These are phyloP conservation scores for Morpho deidamia DNA, from an alignment of 2,888 invertebrate species.

Conservation along the genomic window DNA sequence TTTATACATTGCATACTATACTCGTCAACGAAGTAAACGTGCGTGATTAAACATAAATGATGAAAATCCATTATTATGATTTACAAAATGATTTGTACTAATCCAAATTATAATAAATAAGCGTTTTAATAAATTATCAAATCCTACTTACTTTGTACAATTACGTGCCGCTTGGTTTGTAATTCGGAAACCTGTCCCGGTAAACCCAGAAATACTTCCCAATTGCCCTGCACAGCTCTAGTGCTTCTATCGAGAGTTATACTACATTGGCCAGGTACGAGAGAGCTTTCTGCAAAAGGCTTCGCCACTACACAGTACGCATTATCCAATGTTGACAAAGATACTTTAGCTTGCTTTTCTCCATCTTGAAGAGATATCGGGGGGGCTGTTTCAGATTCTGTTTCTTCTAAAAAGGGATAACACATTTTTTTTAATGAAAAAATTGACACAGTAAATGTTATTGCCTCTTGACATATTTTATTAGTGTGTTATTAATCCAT, in stretches of 20 bases:
- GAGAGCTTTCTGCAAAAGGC: constrained; percentile 56
- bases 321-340: constrained; percentile 45
- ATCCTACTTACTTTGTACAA: constrained; percentile 51
- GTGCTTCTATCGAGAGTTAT: constrained; percentile 55
- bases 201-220: constrained; percentile 61
- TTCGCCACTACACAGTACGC: constrained; percentile 59
- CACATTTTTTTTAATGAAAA: too few relatives aligned
- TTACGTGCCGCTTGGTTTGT: constrained; percentile 46
- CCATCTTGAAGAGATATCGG: constrained; percentile 53
- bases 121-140: too few relatives aligned
- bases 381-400: constrained; percentile 30
- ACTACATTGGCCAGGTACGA: constrained; percentile 59
- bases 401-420: constrained; percentile 9
- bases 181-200: constrained; percentile 63
- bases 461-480: too few relatives aligned
- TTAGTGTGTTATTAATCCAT: too few relatives aligned
- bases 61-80: too few relatives aligned
- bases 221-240: constrained; percentile 64
- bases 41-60: too few relatives aligned
- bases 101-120: too few relatives aligned
- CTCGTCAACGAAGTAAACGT: too few relatives aligned
- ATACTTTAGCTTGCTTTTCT: constrained; percentile 35
- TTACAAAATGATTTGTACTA: too few relatives aligned
- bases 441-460: too few relatives aligned
- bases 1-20: too few relatives aligned